Conservation (phyloP, 2,888 invertebrate species). For the Melanophora roralis region DNA sequence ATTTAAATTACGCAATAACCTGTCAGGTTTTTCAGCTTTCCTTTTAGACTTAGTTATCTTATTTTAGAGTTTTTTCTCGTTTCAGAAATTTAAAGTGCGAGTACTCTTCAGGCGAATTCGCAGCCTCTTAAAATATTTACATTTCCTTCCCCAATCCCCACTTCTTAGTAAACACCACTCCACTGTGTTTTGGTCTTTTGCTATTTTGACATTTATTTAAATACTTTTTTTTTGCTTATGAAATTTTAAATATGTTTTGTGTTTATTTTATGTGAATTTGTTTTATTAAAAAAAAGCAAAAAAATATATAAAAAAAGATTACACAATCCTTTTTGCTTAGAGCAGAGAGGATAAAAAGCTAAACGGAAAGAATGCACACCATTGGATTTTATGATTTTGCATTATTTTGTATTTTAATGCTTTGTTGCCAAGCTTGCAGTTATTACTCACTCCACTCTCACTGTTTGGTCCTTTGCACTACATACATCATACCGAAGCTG, state of each 20-base stretch:
- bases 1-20: too few relatives aligned
- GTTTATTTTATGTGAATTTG: constrained; percentile 21
- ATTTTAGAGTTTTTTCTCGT: too few relatives aligned
- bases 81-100: too few relatives aligned
- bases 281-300: constrained; percentile 17
- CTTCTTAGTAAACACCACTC: too few relatives aligned
- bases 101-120: too few relatives aligned
- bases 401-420: constrained; percentile 43
- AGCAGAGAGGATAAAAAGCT: constrained; percentile 31
- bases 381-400: constrained; percentile 58
- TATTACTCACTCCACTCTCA: constrained; percentile 60
- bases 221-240: not conserved
- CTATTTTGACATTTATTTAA: constrained; percentile 35
- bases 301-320: constrained; percentile 18
- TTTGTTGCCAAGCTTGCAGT: constrained; percentile 60
- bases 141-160: too few relatives aligned
- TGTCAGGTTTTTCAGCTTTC: too few relatives aligned
- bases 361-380: constrained; percentile 49
- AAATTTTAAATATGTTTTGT: constrained; percentile 55
- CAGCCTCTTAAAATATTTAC: too few relatives aligned
- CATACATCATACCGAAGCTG: not conserved
- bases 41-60: too few relatives aligned
- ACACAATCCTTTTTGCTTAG: constrained; percentile 50
- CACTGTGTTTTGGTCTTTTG: constrained; percentile 4
- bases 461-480: not conserved